Percentiles rank a stretch among this genome's conserved stretches.
Conservation (phyloP, 2,797 vertebrate species). For the Ciconia nigra region DNA sequence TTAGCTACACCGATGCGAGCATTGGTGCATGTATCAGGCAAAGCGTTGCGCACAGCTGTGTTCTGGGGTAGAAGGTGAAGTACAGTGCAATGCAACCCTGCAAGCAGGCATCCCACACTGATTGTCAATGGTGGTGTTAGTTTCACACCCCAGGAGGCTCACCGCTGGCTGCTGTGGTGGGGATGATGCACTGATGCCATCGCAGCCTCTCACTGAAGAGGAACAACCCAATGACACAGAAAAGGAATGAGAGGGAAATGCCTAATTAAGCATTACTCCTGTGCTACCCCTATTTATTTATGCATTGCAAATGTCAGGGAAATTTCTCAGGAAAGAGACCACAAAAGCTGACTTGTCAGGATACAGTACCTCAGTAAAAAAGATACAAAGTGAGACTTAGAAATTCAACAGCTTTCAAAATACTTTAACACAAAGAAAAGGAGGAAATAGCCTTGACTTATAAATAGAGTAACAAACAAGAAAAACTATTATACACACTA, state of each 20-base stretch:
- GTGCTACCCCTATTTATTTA: background rate
- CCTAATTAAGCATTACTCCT: background rate
- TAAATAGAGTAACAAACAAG: background rate
- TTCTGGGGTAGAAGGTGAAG: background rate
- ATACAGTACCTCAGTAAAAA: background rate
- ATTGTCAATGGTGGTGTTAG: background rate
- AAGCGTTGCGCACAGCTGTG: background rate
- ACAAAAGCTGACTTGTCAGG: background rate
- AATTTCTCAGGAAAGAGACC: background rate
- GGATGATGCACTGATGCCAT: background rate
- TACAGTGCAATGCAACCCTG: background rate
- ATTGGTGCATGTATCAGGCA: background rate
- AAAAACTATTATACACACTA: background rate
- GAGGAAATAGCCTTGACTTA: background rate
- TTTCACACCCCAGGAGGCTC: background rate
- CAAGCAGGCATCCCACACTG: background rate
- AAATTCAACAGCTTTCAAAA: background rate
- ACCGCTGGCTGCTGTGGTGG: background rate
- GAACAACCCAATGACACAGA: background rate
- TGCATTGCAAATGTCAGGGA: background rate
- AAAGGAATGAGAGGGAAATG: background rate
- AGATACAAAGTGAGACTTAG: background rate
- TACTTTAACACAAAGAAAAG: background rate
- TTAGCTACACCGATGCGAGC: background rate
- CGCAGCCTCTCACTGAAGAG: background rate